Evolutionary conservation across 2,113 vertebrate genomes (phyloP).

Genomic region (Epinephelus cyanopodus): DNA sequence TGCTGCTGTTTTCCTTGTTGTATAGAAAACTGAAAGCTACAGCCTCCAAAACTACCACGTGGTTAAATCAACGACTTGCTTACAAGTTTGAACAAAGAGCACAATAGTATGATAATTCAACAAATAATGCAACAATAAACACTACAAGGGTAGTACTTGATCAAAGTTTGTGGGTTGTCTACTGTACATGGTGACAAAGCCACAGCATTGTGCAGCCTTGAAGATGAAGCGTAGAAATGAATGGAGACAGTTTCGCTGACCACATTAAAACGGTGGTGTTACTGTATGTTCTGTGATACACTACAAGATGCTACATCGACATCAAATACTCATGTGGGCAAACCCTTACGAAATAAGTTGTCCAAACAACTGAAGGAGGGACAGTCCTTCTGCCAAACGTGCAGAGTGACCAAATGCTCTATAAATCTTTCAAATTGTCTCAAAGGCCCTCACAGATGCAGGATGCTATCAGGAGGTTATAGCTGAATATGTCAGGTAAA

Average conservation of each 20-base stretch:
- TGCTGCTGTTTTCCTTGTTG: not conserved
- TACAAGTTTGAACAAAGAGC: constrained; percentile 25
- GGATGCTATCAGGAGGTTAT: not conserved
- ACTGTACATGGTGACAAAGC: not conserved
- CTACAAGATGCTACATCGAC: not conserved
- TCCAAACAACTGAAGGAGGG: not conserved
- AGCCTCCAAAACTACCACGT: not conserved
- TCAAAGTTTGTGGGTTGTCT: not conserved
- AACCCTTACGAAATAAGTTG: not conserved
- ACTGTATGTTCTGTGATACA: not conserved
- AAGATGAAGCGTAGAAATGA: not conserved
- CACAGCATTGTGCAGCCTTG: not conserved
- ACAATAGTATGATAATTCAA: not conserved
- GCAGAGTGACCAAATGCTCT: not conserved
- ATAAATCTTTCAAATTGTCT: not conserved
- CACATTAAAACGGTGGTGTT: not conserved
- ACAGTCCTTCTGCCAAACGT: not conserved
- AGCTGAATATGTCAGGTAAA: not conserved
- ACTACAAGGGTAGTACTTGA: not conserved
- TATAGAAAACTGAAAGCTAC: not conserved
- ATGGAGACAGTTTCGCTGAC: not conserved
- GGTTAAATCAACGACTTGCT: not conserved
- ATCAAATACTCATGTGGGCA: too few species aligned
- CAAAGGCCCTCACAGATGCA: not conserved
- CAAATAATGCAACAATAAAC: not conserved